Conservation (phyloP, 2,888 invertebrate species). For the Lithophane socia region DNA sequence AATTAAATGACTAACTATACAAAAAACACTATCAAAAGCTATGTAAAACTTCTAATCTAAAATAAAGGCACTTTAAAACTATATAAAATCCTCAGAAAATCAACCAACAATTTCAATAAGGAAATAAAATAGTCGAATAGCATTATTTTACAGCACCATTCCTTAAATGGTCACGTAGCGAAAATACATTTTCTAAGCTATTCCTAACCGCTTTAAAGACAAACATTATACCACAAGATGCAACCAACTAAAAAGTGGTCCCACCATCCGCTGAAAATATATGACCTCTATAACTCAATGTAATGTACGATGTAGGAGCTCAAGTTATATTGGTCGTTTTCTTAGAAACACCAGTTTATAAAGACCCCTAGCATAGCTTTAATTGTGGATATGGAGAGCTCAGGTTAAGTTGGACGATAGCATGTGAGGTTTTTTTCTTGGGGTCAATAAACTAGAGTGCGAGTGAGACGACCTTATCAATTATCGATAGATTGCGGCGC, state of each 20-base stretch:
- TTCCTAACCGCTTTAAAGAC: conserved; percentile 57
- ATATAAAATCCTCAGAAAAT: background rate
- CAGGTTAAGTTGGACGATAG: conserved; percentile 56
- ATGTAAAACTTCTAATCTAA: background rate
- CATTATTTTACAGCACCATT: conserved; percentile 9
- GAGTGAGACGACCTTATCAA: conserved; percentile 86
- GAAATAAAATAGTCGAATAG: conserved; percentile 23
- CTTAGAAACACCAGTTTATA: conserved; percentile 36
- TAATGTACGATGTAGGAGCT: conserved; percentile 43
- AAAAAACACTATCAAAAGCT: background rate
- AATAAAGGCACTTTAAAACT: background rate
- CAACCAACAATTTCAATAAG: conserved; percentile 26
- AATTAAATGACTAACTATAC: no score
- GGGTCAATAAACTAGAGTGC: conserved; percentile 84
- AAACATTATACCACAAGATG: conserved; percentile 62
- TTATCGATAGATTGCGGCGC: conserved; percentile 79
- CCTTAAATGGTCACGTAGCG: conserved; percentile 54
- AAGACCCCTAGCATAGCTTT: conserved; percentile 35
- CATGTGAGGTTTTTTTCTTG: conserved; percentile 73
- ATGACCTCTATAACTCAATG: conserved; percentile 52
- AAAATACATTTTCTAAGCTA: conserved; percentile 54
- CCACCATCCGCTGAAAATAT: conserved; percentile 63
- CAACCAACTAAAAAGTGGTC: conserved; percentile 67
- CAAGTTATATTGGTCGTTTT: conserved; percentile 46
- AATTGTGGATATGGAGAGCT: conserved; percentile 36